A percentile compares a stretch with the other conserved stretches of the same genome.
Conservation (phyloP, 1,140 invertebrate genomes). For the Paramacrobiotus metropolitanus region DNA sequence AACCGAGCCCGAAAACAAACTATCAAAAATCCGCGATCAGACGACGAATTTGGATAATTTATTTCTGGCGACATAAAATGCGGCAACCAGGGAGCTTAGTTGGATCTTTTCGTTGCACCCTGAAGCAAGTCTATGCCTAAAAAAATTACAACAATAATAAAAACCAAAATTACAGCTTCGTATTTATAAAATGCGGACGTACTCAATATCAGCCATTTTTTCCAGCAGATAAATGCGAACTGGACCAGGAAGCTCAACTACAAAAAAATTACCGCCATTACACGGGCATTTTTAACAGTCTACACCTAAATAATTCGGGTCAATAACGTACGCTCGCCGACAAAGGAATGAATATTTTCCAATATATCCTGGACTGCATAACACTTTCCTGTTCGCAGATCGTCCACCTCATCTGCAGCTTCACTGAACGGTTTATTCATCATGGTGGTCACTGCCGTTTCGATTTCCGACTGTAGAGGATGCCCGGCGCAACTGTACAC, state of each 20-base stretch:
- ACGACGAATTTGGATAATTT: neutral
- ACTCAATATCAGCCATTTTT: conserved; percentile 57
- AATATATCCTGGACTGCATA: conserved; percentile 68
- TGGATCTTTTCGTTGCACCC: conserved; percentile 62
- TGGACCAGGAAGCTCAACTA: conserved; percentile 54
- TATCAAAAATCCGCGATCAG: neutral
- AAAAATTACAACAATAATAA: conserved; percentile 8
- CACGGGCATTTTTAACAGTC: neutral
- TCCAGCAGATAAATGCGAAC: conserved; percentile 46
- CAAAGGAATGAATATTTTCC: conserved; percentile 55
- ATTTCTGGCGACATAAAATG: conserved; percentile 42
- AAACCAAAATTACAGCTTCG: neutral
- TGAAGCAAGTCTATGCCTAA: conserved; percentile 36
- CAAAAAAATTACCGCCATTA: conserved; percentile 20
- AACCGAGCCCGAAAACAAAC: neutral
- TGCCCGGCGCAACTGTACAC: conserved; percentile 93
- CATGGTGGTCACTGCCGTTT: conserved; percentile 62
- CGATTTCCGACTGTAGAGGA: conserved; percentile 66
- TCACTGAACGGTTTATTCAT: conserved; percentile 31
- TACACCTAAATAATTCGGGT: conserved; percentile 6
- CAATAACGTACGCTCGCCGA: conserved; percentile 51
- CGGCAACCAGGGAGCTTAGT: conserved; percentile 49
- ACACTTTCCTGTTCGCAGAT: conserved; percentile 60
- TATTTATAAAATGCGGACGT: conserved; percentile 14
- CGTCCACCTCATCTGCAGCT: conserved; percentile 42